These are phyloP conservation scores for Picathartes gymnocephalus DNA, from an alignment of 2,113 vertebrate species.

Conservation along the genomic window DNA sequence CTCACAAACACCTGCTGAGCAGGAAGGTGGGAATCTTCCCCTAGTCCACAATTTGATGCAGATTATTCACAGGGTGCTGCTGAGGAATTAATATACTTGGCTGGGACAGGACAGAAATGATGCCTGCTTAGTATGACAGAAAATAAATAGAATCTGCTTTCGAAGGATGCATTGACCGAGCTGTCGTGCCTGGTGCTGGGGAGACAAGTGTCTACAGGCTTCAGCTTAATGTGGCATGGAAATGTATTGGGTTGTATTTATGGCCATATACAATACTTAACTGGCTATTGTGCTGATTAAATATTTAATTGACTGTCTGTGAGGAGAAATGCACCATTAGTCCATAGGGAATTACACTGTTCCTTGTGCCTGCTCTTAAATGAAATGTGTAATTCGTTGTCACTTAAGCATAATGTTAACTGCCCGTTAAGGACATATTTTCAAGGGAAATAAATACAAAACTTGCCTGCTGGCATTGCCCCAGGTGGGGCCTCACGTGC, in stretches of 20 bases:
- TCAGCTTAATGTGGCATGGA: constrained; percentile 58
- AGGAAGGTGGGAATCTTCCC: background rate
- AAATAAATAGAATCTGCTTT: constrained; percentile 46
- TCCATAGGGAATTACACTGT: constrained; percentile 43
- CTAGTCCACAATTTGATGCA: background rate
- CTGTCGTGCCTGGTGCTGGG: constrained; percentile 11
- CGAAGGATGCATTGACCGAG: constrained; percentile 18
- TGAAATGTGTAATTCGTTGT: constrained; percentile 43
- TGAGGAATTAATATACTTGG: constrained; percentile 33
- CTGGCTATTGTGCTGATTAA: constrained; percentile 59
- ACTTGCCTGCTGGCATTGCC: background rate
- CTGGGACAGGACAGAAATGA: constrained; percentile 18
- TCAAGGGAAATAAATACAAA: constrained; percentile 2
- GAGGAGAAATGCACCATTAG: constrained; percentile 58
- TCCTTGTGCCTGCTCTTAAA: constrained; percentile 52
- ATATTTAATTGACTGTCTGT: constrained; percentile 66
- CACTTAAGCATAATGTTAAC: constrained; percentile 50
- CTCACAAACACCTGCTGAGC: background rate
- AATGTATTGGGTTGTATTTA: constrained; percentile 67
- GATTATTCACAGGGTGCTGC: constrained; percentile 14
- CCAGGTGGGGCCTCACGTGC: rapidly evolving
- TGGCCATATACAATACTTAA: constrained; percentile 60
- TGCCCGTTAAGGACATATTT: constrained; percentile 1
- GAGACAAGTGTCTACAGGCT: constrained; percentile 50
- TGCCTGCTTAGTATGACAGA: constrained; percentile 18